Percentiles rank a stretch among this genome's conserved stretches.
Conservation (phyloP, 2,888 invertebrate species). For the Acanthosepion lycidas region DNA sequence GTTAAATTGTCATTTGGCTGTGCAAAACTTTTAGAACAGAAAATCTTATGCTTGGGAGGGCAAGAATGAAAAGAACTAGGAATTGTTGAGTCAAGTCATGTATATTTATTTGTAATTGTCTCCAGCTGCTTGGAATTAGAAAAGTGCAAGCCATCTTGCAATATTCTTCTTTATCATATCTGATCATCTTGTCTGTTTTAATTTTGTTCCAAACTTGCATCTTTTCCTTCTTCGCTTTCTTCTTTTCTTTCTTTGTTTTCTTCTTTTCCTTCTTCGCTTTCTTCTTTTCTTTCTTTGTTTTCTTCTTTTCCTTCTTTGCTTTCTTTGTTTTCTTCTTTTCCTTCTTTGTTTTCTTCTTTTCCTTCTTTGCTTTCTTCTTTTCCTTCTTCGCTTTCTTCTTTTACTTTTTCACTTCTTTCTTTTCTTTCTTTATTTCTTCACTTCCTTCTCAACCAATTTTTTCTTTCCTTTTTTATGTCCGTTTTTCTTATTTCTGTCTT, state of each 20-base stretch:
- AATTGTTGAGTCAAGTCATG: background rate
- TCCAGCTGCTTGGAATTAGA: background rate
- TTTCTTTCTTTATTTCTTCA: too few relatives aligned
- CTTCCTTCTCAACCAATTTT: background rate
- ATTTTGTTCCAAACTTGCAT: background rate
- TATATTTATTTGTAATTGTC: background rate
- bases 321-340: background rate
- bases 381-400: too few relatives aligned
- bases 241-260: background rate
- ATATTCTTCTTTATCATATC: background rate
- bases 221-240: background rate
- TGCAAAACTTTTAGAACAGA: too few relatives aligned
- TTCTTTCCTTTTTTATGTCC: background rate
- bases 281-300: too few relatives aligned
- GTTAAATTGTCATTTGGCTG: too few relatives aligned
- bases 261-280: too few relatives aligned
- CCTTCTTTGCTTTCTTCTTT: too few relatives aligned
- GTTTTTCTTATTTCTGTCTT: background rate
- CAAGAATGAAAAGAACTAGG: background rate
- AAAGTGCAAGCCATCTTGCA: background rate
- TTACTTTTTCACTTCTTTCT: too few relatives aligned
- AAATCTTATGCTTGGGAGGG: background rate
- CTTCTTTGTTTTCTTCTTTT: background rate
- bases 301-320: too few relatives aligned
- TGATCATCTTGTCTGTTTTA: background rate